Base-by-base conservation (phyloP, 1,140 invertebrate genomes). In the Luehdorfia chinensis region DNA sequence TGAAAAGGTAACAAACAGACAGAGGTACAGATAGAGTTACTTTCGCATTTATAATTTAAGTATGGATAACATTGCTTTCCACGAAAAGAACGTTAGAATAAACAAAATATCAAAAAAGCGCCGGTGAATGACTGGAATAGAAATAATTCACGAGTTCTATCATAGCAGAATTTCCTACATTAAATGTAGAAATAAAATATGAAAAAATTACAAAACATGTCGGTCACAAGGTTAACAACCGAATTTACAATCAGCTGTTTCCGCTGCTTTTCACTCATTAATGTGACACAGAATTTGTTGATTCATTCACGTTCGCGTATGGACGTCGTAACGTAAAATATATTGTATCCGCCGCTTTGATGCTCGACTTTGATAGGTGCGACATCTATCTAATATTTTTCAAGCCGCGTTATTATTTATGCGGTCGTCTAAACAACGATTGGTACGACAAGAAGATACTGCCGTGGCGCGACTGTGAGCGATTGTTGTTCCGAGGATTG, bases 331-430 rank as follows among this genome's bases (percentile, higher is more conserved):
- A 47, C 47, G 53, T 31, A 41, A 55, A 55, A 67, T 52, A 39
- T 68, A 61, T 59, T 34, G 53, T 65, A 59, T 68, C 65, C 65
- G 65, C 41, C 30, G 19, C 61, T 68, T 65, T 68, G 57, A 68
- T 50, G 32, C 9, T 4, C 14, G 14, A 25, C 6, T 23, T 8
- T 19, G 19, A 28, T 36, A 48, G 34, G 41, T 48, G 25, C 13
- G 19, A 48, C 30, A 9, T 4, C 32, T 16, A 2, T 28, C 3
- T 9, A n/a, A 15, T 36, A 34, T 27, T 44, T 49, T 45, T 49
- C 33, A 18, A 5, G 36, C n/a, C 9, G 18, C 19, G 9, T 12
- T 47, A 37, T 55, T 46, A 50, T 47, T 47, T 50, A 44, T 50
- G 18, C 7, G 32, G 39, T 25, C 31, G 14, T 8, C 14, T 44